Evolutionary conservation across 2,888 invertebrate species (phyloP).

Genomic region (Acrocyrtus sp.): DNA sequence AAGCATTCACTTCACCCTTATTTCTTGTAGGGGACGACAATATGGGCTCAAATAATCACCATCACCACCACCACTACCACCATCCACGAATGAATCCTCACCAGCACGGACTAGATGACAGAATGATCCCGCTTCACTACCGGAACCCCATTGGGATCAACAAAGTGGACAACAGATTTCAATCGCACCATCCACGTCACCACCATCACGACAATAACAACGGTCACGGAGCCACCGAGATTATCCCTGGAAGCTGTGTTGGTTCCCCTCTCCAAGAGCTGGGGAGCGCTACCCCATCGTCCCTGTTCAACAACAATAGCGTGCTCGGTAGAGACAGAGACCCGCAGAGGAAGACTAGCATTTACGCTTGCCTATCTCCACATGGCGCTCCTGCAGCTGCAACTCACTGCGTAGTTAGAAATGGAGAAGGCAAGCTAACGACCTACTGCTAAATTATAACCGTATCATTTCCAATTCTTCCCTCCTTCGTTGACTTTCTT

Average conservation of each 20-base stretch:
- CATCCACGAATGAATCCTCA: slow-evolving; percentile 45
- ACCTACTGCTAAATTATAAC: slow-evolving; percentile 28
- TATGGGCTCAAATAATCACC: slow-evolving; percentile 15
- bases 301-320: background rate
- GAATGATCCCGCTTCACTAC: background rate
- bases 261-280: background rate
- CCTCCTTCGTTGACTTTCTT: too few species aligned
- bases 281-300: too few species aligned
- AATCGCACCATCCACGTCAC: background rate
- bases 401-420: background rate
- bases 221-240: slow-evolving; percentile 17
- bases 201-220: slow-evolving; percentile 28
- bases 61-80: slow-evolving; percentile 25
- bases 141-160: background rate
- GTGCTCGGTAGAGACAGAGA: too few species aligned
- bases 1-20: too few species aligned
- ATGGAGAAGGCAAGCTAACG: slow-evolving; percentile 12
- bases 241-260: background rate
- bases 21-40: slow-evolving; percentile 37
- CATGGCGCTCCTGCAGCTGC: too few species aligned
- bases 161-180: background rate
- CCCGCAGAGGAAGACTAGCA: slow-evolving; percentile 15
- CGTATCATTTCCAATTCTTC: too few species aligned
- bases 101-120: slow-evolving; percentile 23
- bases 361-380: slow-evolving; percentile 27